Evolutionary conservation across 2,797 vertebrate genomes (phyloP), one percentile per base, ranked within the genome.

Genomic region (Leuciscus waleckii): DNA sequence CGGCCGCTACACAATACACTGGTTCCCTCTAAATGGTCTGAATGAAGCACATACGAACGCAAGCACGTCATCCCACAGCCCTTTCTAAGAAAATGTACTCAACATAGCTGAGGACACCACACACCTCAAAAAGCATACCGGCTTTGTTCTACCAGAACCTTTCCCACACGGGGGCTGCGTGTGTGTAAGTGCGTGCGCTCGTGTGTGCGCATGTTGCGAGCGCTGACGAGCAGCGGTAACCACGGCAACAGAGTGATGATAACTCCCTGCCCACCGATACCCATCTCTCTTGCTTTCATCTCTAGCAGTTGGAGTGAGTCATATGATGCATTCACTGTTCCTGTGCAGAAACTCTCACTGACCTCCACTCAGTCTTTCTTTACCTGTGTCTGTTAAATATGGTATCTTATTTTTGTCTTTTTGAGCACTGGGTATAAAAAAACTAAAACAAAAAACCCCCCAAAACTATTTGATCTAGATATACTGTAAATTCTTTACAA

Each of bases 171-270:
- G 63, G 79, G 43, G 21, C 79, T 54, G 65, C 67, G 35, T 74
- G 43, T 83, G 58, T 63, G 70, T 26, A 46, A 8, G 56, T 26
- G 35, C 51, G 10, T 74, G 81, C 11, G 56, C 61, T 17, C 23
- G 46, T 54, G 56, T 56, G 75, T 61, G 70, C 43, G 56, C 75
- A 51, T 87, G 86, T 84, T 77, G 70, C 76, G 67, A 88, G 89
- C 85, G 83, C 90, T 93, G 94, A 93, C 83, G 92, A 94, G 87
- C 91, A 91, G 90, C 56, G 14, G 93, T 95, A 93, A 94, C 95
- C 94, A 86, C 85, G 88, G 94, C 91, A 94, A 95, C 94, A 80
- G 93, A 90, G 87, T 89, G 90, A 89, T 88, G 89, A 92, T 91
- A 91, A 92, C 91, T 93, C 81, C 85, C 68, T 88, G 89, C 86